Conservation (phyloP, 1,140 invertebrate genomes). For the Drosophila simulans region DNA sequence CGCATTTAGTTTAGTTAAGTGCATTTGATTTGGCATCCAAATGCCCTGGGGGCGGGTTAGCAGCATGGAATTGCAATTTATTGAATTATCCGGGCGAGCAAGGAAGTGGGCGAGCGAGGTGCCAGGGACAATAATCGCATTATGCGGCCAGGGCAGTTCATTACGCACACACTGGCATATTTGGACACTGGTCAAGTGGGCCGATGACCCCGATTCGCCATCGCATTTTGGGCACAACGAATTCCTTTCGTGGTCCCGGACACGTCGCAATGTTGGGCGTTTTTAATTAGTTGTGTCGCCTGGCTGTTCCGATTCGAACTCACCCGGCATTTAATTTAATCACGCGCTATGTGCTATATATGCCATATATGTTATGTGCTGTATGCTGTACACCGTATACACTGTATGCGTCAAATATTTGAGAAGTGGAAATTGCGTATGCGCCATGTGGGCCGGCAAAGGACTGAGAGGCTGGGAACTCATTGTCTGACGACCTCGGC, state of each 20-base stretch:
- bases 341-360: conserved; percentile 53
- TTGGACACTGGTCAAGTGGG: conserved; percentile 36
- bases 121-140: conserved; percentile 71
- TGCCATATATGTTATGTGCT: conserved; percentile 67
- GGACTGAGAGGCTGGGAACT: not conserved
- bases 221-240: conserved; percentile 41
- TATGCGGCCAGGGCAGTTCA: conserved; percentile 52
- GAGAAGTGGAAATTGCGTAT: too few relatives aligned
- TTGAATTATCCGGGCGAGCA: conserved; percentile 58
- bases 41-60: conserved; percentile 47
- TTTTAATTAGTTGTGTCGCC: conserved; percentile 81
- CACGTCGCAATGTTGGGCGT: conserved; percentile 63
- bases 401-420: too few relatives aligned
- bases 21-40: conserved; percentile 72
- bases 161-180: conserved; percentile 33
- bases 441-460: conserved; percentile 52
- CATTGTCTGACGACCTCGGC: conserved; percentile 38
- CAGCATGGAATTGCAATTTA: conserved; percentile 71
- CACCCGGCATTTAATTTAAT: conserved; percentile 37
- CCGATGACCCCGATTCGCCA: conserved; percentile 53
- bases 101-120: conserved; percentile 5
- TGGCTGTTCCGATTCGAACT: conserved; percentile 1
- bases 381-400: too few relatives aligned
- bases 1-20: conserved; percentile 78
- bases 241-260: conserved; percentile 35